Evolutionary conservation across 1,140 invertebrate genomes (phyloP).

Genomic region (Trypoxylus dichotomus): DNA sequence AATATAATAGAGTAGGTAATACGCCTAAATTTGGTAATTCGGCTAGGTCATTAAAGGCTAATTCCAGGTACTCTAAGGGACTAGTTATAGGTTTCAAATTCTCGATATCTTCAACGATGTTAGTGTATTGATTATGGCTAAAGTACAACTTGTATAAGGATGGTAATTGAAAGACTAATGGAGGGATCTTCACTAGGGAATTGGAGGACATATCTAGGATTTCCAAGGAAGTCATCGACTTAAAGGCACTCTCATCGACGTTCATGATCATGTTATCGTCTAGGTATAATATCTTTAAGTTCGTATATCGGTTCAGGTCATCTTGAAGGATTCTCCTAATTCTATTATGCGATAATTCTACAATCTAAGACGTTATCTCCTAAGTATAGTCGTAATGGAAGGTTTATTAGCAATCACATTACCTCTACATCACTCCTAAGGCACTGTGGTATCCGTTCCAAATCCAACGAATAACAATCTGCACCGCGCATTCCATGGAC

Average conservation of each 20-base stretch:
- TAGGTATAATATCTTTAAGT: constrained; percentile 62
- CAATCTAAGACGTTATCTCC: constrained; percentile 54
- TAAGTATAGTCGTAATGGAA: neutral
- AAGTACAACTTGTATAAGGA: constrained; percentile 36
- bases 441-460: constrained; percentile 44
- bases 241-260: constrained; percentile 60
- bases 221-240: constrained; percentile 34
- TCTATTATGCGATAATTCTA: constrained; percentile 66
- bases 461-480: constrained; percentile 42
- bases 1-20: constrained; percentile 31
- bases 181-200: constrained; percentile 41
- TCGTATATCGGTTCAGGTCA: constrained; percentile 59
- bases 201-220: constrained; percentile 43
- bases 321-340: constrained; percentile 59
- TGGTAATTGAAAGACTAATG: constrained; percentile 36
- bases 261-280: constrained; percentile 63
- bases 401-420: neutral
- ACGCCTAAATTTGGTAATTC: constrained; percentile 33
- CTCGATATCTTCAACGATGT: constrained; percentile 34
- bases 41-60: constrained; percentile 29
- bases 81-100: constrained; percentile 31
- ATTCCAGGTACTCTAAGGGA: constrained; percentile 33
- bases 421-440: constrained; percentile 42
- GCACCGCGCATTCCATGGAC: constrained; percentile 40
- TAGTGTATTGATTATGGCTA: constrained; percentile 38